phyloP scores from a whole-genome alignment of 1,140 invertebrate species.

The Idris sp. region DNA sequence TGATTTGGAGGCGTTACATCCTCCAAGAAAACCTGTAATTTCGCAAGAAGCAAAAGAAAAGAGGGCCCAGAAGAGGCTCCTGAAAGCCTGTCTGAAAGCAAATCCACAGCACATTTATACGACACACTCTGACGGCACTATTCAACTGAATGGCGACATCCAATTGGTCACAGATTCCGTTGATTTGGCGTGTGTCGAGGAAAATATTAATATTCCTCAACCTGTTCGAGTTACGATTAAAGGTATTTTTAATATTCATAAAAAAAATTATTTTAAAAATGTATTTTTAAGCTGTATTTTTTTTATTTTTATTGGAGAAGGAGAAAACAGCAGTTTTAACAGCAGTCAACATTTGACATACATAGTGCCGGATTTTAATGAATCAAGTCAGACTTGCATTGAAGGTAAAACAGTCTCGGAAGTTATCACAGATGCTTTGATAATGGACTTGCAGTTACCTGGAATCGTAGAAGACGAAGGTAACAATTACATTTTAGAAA shows the following conservation, averaged over 20 bases:
- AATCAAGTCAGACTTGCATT: constrained; percentile 30
- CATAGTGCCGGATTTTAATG: constrained; percentile 45
- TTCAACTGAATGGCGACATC: constrained; percentile 76
- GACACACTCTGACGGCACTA: constrained; percentile 76
- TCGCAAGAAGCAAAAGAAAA: constrained; percentile 74
- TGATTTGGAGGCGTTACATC: constrained; percentile 74
- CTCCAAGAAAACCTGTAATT: constrained; percentile 66
- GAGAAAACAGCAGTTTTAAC: constrained; percentile 29
- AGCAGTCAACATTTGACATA: constrained; percentile 27
- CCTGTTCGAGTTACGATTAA: constrained; percentile 74
- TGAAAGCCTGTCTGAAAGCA: constrained; percentile 67
- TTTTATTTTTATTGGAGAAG: constrained; percentile 8
- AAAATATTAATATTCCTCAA: constrained; percentile 71
- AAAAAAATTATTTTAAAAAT: too few species aligned
- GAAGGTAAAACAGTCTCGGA: constrained; percentile 45
- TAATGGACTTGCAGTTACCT: constrained; percentile 54
- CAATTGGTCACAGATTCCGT: constrained; percentile 76
- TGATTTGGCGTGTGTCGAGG: constrained; percentile 68
- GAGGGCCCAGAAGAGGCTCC: constrained; percentile 71
- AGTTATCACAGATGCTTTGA: constrained; percentile 42
- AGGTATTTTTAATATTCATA: too few species aligned
- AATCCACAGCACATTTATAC: constrained; percentile 76
- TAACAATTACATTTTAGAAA: too few species aligned
- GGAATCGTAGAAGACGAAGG: constrained; percentile 48
- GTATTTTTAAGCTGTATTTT: too few species aligned